phyloP scores from a whole-genome alignment of 2,113 vertebrate genomes.

The Zapus hudsonius region DNA sequence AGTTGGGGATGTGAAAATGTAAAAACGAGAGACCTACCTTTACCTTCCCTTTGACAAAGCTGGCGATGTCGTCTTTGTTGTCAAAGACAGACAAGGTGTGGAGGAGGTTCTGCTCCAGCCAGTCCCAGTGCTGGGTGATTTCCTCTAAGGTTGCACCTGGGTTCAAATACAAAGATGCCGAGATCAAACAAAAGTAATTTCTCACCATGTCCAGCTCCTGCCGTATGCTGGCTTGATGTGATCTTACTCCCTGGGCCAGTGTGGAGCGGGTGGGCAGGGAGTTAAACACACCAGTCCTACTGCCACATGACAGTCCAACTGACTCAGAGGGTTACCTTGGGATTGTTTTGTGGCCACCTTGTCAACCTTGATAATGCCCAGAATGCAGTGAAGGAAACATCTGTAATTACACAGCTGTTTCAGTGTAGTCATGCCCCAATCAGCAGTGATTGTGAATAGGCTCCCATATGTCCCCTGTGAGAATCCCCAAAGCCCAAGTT shows the following conservation, averaged over 20 bases:
- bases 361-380: accelerated
- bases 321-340: neutral
- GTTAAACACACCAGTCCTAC: too few relatives aligned
- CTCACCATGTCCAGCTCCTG: neutral
- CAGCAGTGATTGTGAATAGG: neutral
- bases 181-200: constrained; percentile 2
- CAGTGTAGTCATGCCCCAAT: neutral
- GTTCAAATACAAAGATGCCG: constrained; percentile 51
- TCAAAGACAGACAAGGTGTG: constrained; percentile 97
- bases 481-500: neutral
- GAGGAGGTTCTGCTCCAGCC: constrained; percentile 95
- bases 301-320: neutral
- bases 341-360: neutral
- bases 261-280: neutral
- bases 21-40: constrained; percentile 86
- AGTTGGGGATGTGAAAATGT: neutral
- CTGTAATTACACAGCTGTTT: accelerated
- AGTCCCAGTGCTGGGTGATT: constrained; percentile 96
- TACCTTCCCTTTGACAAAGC: constrained; percentile 96
- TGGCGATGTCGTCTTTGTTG: constrained; percentile 96
- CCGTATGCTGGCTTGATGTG: neutral
- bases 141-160: constrained; percentile 94
- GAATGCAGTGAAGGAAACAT: neutral
- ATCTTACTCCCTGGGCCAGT: neutral
- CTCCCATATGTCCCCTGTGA: neutral